Evolutionary conservation across 1,140 invertebrate species (phyloP).

Genomic region (Macrostomum lignano): DNA sequence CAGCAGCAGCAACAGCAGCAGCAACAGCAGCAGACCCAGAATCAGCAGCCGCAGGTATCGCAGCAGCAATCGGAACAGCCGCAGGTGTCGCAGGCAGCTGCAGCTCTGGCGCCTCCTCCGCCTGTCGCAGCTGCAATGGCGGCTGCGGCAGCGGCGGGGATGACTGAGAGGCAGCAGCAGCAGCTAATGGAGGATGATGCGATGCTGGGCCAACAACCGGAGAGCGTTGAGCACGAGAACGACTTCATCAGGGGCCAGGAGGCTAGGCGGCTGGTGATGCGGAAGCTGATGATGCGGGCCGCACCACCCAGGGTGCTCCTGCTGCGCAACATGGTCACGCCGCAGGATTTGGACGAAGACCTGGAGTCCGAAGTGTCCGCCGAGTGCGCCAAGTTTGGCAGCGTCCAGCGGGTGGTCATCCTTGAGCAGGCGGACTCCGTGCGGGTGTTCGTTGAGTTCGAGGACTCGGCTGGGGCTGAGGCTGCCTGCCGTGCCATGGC

Average conservation of each 20-base stretch:
- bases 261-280: constrained; percentile 1
- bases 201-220: too few species aligned
- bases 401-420: constrained; percentile 68
- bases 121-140: too few species aligned
- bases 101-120: too few species aligned
- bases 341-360: constrained; percentile 76
- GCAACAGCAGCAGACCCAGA: too few species aligned
- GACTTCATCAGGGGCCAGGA: neutral
- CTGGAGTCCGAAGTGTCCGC: constrained; percentile 89
- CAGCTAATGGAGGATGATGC: too few species aligned
- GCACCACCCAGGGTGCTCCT: constrained; percentile 42
- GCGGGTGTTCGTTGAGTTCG: constrained; percentile 87
- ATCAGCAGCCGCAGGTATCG: too few species aligned
- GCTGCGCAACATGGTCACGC: constrained; percentile 73
- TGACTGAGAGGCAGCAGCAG: too few species aligned
- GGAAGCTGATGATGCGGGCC: neutral
- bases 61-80: too few species aligned
- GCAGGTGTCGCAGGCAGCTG: too few species aligned
- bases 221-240: constrained; percentile 1
- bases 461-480: neutral
- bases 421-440: constrained; percentile 76
- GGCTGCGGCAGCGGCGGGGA: too few species aligned
- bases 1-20: too few species aligned
- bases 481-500: neutral
- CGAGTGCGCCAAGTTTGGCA: constrained; percentile 46